Evolutionary conservation across 2,888 invertebrate species (phyloP).

Genomic region (Cactoblastis cactorum): DNA sequence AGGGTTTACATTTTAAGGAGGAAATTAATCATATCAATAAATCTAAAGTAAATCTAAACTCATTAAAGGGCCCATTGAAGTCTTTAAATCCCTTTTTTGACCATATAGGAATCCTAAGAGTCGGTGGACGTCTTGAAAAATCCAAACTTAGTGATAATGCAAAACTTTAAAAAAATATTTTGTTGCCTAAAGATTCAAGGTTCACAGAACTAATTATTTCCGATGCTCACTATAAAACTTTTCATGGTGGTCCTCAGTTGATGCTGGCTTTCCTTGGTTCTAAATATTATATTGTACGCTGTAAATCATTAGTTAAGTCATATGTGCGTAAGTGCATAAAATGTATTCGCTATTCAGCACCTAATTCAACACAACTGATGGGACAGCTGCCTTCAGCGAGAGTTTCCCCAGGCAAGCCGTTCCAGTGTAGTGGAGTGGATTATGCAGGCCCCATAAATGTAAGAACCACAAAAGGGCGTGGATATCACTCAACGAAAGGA

Average conservation of each 20-base stretch:
- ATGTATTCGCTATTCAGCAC: constrained; percentile 17
- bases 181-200: constrained; percentile 15
- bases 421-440: constrained; percentile 20
- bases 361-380: constrained; percentile 15
- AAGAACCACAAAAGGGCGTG: constrained; percentile 17
- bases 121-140: constrained; percentile 15
- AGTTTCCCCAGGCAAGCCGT: constrained; percentile 18
- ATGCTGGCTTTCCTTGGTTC: constrained; percentile 20
- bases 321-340: constrained; percentile 19
- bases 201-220: constrained; percentile 18
- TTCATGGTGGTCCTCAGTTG: too few species aligned
- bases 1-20: neutral
- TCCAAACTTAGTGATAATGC: constrained; percentile 2
- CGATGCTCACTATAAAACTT: constrained; percentile 21
- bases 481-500: constrained; percentile 17
- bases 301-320: constrained; percentile 14
- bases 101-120: neutral
- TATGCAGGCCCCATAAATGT: constrained; percentile 23
- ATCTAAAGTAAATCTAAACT: neutral
- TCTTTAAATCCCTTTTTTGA: neutral
- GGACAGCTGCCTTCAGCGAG: constrained; percentile 22
- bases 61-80: neutral
- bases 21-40: neutral
- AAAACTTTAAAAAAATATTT: constrained; percentile 22
- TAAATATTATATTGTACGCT: constrained; percentile 22